phyloP scores from a whole-genome alignment of 35 echinoderm and acorn worm genomes.

The Ptychodera flava region DNA sequence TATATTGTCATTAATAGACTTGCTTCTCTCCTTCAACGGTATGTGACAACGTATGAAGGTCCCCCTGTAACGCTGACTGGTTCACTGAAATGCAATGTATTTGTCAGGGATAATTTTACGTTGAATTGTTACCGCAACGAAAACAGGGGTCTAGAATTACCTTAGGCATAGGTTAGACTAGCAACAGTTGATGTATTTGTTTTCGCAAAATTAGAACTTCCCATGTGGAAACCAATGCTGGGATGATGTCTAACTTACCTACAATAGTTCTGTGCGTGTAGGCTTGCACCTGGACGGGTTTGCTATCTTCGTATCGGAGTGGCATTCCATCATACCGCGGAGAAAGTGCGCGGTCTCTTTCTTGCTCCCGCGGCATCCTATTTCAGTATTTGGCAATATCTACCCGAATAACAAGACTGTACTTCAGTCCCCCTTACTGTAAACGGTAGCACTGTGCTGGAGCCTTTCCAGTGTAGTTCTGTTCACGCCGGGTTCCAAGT shows the following conservation, averaged over 20 bases:
- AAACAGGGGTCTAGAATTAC: no score
- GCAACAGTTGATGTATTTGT: no score
- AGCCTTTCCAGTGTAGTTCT: background rate
- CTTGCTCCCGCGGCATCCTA: slow-evolving; percentile 43
- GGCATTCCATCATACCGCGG: slow-evolving; percentile 77
- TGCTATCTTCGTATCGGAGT: slow-evolving; percentile 91
- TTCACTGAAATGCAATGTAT: no score
- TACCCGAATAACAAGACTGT: background rate
- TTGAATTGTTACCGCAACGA: no score
- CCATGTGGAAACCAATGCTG: no score
- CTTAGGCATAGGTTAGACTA: no score
- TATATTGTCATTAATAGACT: no score
- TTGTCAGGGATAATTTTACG: no score
- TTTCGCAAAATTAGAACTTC: no score
- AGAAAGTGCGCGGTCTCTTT: slow-evolving; percentile 40
- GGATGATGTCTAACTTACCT: slow-evolving; percentile 72
- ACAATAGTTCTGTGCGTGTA: slow-evolving; percentile 82
- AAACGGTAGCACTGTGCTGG: background rate
- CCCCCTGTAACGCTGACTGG: no score
- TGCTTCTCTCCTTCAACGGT: no score
- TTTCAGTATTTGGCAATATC: background rate
- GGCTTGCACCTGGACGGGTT: slow-evolving; percentile 52
- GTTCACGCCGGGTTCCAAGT: background rate
- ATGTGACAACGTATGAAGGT: no score
- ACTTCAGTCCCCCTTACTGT: background rate